Evolutionary conservation across 2,888 invertebrate genomes (phyloP).

Genomic region (Cerceris rybyensis): DNA sequence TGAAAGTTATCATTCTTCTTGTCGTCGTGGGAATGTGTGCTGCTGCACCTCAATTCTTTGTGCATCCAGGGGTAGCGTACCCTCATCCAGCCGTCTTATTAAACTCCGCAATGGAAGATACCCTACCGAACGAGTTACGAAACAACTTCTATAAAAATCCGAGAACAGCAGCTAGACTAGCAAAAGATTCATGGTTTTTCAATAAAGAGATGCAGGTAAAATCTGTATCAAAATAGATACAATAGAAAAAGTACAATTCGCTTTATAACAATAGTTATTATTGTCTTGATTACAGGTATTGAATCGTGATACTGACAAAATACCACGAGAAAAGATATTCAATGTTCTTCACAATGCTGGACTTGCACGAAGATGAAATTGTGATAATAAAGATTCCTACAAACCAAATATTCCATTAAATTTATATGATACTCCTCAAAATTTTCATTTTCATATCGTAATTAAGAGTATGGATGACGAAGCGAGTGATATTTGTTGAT

Average conservation of each 20-base stretch:
- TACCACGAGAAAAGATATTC: conserved; percentile 89
- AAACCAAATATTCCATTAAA: conserved; percentile 1
- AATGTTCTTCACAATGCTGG: conserved; percentile 90
- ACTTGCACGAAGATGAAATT: conserved; percentile 44
- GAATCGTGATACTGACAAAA: conserved; percentile 91
- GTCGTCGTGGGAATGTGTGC: conserved; percentile 59
- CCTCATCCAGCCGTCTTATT: conserved; percentile 89
- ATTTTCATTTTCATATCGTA: background rate
- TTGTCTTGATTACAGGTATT: conserved; percentile 82
- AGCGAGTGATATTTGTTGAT: conserved; percentile 4
- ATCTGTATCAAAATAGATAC: background rate
- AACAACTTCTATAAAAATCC: conserved; percentile 92
- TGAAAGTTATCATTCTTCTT: conserved; percentile 57
- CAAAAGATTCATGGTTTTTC: conserved; percentile 90
- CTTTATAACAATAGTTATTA: no score
- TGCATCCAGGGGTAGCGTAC: conserved; percentile 63
- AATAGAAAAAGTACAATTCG: no score
- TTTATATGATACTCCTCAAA: background rate
- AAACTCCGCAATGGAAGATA: conserved; percentile 88
- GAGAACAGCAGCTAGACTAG: conserved; percentile 87
- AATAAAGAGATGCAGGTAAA: conserved; percentile 88
- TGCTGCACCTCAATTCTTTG: conserved; percentile 72
- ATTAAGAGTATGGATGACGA: background rate
- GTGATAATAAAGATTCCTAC: conserved; percentile 8
- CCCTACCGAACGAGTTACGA: conserved; percentile 87